These are phyloP conservation scores for Tenebrio molitor DNA, from an alignment of 1,140 invertebrate genomes.

Conservation along the genomic window DNA sequence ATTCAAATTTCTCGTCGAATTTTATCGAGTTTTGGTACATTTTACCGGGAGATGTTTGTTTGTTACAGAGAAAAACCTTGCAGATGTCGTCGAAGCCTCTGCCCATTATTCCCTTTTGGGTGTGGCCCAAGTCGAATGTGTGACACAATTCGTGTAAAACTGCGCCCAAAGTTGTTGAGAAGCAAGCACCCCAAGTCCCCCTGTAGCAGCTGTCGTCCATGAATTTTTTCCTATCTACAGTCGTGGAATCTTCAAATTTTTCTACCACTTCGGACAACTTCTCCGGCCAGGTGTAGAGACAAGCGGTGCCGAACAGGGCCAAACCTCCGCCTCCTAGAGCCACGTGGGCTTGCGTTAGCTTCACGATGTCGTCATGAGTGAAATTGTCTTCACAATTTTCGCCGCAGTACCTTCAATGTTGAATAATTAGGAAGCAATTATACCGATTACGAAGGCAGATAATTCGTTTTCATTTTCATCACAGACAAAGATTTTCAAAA, in stretches of 20 bases:
- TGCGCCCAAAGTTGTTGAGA: conserved; percentile 93
- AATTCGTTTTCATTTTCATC: too few relatives aligned
- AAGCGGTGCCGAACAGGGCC: conserved; percentile 91
- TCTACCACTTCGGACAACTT: conserved; percentile 77
- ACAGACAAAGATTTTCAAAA: too few relatives aligned
- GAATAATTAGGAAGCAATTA: too few relatives aligned
- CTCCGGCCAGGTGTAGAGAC: conserved; percentile 91
- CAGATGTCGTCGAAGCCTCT: conserved; percentile 92
- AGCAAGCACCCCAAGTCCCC: conserved; percentile 88
- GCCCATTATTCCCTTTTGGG: conserved; percentile 92
- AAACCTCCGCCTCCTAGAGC: conserved; percentile 92
- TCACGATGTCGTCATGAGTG: conserved; percentile 72
- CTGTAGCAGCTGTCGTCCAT: conserved; percentile 87
- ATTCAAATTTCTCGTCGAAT: conserved; percentile 59
- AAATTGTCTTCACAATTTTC: conserved; percentile 67
- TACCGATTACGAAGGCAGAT: too few relatives aligned
- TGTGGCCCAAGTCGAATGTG: conserved; percentile 94
- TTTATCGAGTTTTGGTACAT: conserved; percentile 51
- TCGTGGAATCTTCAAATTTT: conserved; percentile 69
- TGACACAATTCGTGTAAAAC: conserved; percentile 95
- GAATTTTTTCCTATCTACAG: conserved; percentile 73
- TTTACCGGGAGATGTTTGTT: conserved; percentile 66
- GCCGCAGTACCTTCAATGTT: conserved; percentile 60
- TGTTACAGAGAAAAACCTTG: conserved; percentile 75
- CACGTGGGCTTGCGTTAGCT: conserved; percentile 84